phyloP scores from a whole-genome alignment of 2,888 invertebrate species.

The Mermis nigrescens region DNA sequence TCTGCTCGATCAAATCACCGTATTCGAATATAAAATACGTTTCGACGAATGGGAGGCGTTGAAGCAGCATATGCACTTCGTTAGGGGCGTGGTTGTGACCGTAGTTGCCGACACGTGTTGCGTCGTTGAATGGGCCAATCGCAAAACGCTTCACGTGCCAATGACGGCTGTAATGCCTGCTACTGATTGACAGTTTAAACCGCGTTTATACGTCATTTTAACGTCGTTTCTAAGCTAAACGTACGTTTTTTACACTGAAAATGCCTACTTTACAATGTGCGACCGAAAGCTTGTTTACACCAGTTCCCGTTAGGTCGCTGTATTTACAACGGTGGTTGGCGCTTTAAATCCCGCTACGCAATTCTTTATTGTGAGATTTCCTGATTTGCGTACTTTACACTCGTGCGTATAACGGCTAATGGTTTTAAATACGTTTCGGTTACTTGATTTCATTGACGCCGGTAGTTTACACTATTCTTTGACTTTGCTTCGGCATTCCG shows the following conservation, averaged over 20 bases:
- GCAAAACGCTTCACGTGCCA: conserved; percentile 7
- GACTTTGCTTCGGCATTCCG: too few species aligned
- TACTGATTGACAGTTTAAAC: conserved; percentile 1
- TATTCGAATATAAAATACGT: conserved; percentile 10
- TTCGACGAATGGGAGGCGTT: conserved; percentile 11
- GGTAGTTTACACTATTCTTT: too few species aligned
- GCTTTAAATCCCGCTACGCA: too few species aligned
- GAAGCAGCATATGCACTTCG: conserved; percentile 9
- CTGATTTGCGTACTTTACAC: too few species aligned
- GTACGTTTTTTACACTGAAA: background rate
- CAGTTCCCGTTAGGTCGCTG: too few species aligned
- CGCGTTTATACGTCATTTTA: background rate
- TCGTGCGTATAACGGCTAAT: too few species aligned
- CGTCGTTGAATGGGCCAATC: conserved; percentile 7
- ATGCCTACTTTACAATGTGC: too few species aligned
- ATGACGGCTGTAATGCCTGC: conserved; percentile 7
- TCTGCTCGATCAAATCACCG: conserved; percentile 7
- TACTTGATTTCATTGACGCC: too few species aligned
- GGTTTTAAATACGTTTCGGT: too few species aligned
- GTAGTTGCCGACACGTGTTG: conserved; percentile 5
- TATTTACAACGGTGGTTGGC: too few species aligned
- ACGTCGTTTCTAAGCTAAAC: background rate
- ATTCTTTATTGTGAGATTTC: too few species aligned
- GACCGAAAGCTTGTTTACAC: too few species aligned
- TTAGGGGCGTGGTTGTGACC: conserved; percentile 1